A percentile compares a stretch with the other conserved stretches of the same genome.
Conservation (phyloP, 2,888 invertebrate genomes). For the Willowsia nigromaculata region DNA sequence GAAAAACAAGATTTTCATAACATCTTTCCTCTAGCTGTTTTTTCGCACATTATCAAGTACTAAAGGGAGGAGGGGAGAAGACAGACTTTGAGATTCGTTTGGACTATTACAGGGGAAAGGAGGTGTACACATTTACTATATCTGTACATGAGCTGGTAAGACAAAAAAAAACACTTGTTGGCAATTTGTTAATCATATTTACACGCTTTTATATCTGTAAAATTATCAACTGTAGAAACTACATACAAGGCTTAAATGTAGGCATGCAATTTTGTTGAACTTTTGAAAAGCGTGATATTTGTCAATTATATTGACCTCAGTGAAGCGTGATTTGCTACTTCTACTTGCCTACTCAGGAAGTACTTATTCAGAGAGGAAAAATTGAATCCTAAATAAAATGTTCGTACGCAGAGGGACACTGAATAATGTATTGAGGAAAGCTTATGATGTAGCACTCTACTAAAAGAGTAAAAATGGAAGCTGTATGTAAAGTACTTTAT, state of each 20-base stretch:
- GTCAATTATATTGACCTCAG: too few relatives aligned
- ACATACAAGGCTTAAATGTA: too few relatives aligned
- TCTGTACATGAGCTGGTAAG: constrained; percentile 50
- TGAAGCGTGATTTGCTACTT: background rate
- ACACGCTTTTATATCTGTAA: too few relatives aligned
- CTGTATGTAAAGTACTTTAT: background rate
- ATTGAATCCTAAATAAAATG: background rate
- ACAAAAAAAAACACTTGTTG: too few relatives aligned
- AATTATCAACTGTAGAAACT: too few relatives aligned
- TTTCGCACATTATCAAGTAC: constrained; percentile 11
- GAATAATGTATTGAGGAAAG: constrained; percentile 39
- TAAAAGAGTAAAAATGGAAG: background rate
- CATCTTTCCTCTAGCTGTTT: constrained; percentile 47
- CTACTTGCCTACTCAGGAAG: constrained; percentile 19
- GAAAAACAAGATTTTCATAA: constrained; percentile 47
- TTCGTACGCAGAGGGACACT: constrained; percentile 36
- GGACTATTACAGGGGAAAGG: background rate
- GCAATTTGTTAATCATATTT: constrained; percentile 37
- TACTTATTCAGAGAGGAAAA: constrained; percentile 14
- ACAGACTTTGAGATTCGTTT: background rate
- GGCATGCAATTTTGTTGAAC: too few relatives aligned
- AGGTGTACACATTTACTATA: too few relatives aligned
- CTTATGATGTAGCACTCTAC: background rate
- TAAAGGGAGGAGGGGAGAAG: background rate
- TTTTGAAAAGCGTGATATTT: too few relatives aligned